Conservation (phyloP, 2,797 vertebrate species). For the Peromyscus aztecus region DNA sequence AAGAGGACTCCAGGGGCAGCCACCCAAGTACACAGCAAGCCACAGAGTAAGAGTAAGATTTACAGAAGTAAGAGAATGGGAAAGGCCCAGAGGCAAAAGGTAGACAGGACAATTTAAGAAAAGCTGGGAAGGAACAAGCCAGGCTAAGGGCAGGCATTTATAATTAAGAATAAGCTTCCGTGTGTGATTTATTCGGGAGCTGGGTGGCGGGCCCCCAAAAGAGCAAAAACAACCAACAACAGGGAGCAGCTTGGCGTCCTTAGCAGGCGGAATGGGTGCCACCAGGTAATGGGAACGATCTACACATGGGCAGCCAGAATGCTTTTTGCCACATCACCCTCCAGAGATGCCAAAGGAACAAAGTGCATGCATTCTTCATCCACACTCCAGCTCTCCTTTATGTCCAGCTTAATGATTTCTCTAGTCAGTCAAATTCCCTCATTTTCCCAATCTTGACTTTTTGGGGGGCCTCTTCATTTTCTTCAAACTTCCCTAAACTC, state of each 20-base stretch:
- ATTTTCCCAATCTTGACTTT: constrained; percentile 13
- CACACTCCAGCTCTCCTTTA: not conserved
- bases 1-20: too few species aligned
- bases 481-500: not conserved
- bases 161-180: too few species aligned
- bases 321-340: not conserved
- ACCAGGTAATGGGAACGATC: not conserved
- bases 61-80: too few species aligned
- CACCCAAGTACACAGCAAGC: too few species aligned
- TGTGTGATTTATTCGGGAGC: too few species aligned
- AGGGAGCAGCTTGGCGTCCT: not conserved
- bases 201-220: too few species aligned
- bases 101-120: too few species aligned
- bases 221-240: too few species aligned
- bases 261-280: fast-evolving
- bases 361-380: not conserved
- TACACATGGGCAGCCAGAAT: not conserved
- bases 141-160: too few species aligned
- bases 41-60: too few species aligned
- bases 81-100: too few species aligned
- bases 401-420: not conserved
- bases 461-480: not conserved
- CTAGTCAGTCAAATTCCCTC: not conserved
- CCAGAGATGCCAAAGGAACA: not conserved
- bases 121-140: too few species aligned